Conservation (phyloP, 1,140 invertebrate genomes). For the Heliconius eleuchia region DNA sequence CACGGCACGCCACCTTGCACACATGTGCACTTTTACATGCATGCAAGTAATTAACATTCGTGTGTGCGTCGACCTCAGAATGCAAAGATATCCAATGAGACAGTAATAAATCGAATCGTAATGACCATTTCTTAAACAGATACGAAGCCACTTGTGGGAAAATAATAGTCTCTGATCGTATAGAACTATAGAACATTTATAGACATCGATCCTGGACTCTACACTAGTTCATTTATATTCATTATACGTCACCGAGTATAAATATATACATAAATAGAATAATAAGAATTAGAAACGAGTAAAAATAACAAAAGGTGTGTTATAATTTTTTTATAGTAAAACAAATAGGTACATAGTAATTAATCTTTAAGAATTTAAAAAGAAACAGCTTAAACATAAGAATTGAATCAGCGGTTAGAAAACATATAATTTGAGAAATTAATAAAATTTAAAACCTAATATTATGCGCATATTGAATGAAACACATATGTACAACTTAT, state of each 20-base stretch:
- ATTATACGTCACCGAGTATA: neutral
- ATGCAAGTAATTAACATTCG: slow-evolving; percentile 64
- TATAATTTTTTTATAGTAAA: neutral
- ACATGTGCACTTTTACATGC: slow-evolving; percentile 72
- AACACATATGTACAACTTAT: slow-evolving; percentile 26
- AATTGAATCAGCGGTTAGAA: neutral
- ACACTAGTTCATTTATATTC: neutral
- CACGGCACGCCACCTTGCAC: slow-evolving; percentile 67
- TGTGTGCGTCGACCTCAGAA: slow-evolving; percentile 52
- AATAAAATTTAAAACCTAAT: slow-evolving; percentile 30
- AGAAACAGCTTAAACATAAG: neutral
- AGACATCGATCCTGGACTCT: neutral
- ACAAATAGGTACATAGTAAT: neutral
- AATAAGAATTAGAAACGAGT: neutral
- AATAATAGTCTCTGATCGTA: neutral
- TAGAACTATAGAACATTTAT: neutral
- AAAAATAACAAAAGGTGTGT: neutral
- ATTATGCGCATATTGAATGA: slow-evolving; percentile 35
- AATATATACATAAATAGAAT: neutral
- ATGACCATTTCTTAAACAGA: slow-evolving; percentile 23
- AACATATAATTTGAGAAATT: slow-evolving; percentile 18
- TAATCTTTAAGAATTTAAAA: neutral
- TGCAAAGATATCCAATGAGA: slow-evolving; percentile 41
- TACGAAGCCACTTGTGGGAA: no score
- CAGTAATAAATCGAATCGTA: slow-evolving; percentile 37